Evolutionary conservation across 1,140 invertebrate genomes (phyloP).

Genomic region (Ericerus pela): DNA sequence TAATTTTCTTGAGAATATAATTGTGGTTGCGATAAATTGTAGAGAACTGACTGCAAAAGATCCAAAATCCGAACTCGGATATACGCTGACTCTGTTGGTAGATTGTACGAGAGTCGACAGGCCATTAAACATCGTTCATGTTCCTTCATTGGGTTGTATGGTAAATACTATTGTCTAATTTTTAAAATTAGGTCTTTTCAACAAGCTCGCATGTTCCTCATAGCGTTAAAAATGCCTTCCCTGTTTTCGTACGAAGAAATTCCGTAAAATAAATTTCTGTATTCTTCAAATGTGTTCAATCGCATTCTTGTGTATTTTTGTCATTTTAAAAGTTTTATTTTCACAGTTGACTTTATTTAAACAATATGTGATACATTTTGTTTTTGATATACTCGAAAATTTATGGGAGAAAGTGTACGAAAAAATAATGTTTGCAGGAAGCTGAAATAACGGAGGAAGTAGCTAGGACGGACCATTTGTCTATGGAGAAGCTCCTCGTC

Average conservation of each 20-base stretch:
- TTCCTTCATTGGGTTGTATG: slow-evolving; percentile 63
- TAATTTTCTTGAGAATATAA: slow-evolving; percentile 14
- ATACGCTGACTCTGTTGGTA: slow-evolving; percentile 74
- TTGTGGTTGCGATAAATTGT: slow-evolving; percentile 16
- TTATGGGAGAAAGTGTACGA: too few relatives aligned
- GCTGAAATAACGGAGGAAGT: slow-evolving; percentile 62
- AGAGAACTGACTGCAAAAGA: slow-evolving; percentile 43
- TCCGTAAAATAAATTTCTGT: too few relatives aligned
- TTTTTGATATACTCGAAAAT: too few relatives aligned
- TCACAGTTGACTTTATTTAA: too few relatives aligned
- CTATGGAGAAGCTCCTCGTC: slow-evolving; percentile 89
- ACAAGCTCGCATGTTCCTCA: too few relatives aligned
- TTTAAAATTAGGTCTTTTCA: too few relatives aligned
- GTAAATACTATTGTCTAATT: slow-evolving; percentile 28
- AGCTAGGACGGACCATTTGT: slow-evolving; percentile 71
- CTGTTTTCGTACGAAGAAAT: too few relatives aligned
- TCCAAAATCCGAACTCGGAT: slow-evolving; percentile 67
- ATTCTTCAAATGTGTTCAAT: too few relatives aligned
- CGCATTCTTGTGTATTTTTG: not conserved
- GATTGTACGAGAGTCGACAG: slow-evolving; percentile 65
- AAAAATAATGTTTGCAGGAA: slow-evolving; percentile 38
- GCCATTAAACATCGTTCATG: slow-evolving; percentile 71
- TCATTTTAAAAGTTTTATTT: not conserved
- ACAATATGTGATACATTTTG: too few relatives aligned
- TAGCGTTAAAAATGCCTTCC: too few relatives aligned